Base-by-base conservation (phyloP, 2,113 vertebrate species). In the Mesitornis unicolor region DNA sequence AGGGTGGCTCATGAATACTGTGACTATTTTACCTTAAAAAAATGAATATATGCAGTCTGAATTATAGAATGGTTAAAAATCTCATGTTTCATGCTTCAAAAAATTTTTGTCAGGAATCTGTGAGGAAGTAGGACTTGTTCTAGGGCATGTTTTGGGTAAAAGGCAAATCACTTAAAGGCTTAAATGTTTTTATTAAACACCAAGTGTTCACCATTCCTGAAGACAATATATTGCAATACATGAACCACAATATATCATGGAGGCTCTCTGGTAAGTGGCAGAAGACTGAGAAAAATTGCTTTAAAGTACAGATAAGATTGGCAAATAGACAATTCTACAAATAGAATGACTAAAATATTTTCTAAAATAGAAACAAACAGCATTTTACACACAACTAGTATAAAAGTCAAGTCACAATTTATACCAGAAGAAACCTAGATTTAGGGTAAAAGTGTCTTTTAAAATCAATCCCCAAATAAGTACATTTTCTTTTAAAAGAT, bases 301-400 rank as follows among this genome's bases (percentile, higher is more conserved):
- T 79, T 43, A 77, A 22, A 64, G 11, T 29, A 60, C 11, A 64
- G 28, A 11, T 24, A 69, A 38, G 50, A 47, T 9, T 38, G 13
- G 10, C n/a, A n/a, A n/a, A n/a, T n/a, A n/a, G n/a, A n/a, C n/a
- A n/a, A n/a, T n/a, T n/a, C n/a, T n/a, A n/a, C n/a, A n/a, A n/a
- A 76, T 2, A 69, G 15, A 91, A 56, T 12, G 13, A 54, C 10
- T 82, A 28, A 84, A 61, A 16, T 36, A 38, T 40, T 65, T 74
- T 89, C 22, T 19, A 22, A 43, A 51, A 75, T n/a, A 38, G 6
- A 48, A 70, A 8, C 7, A 15, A 77, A 48, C 22, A 70, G 6
- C 6, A 48, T 24, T 4, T 71, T 36, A 12, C 3, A 17, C 1
- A 1, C 7, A 69, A 83, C 6, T 35, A 4, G 2, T 75, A 57